Percentiles rank a stretch among this genome's conserved stretches.
Conservation (phyloP, 1,140 invertebrate genomes). For the Akabosia matsudoensis region DNA sequence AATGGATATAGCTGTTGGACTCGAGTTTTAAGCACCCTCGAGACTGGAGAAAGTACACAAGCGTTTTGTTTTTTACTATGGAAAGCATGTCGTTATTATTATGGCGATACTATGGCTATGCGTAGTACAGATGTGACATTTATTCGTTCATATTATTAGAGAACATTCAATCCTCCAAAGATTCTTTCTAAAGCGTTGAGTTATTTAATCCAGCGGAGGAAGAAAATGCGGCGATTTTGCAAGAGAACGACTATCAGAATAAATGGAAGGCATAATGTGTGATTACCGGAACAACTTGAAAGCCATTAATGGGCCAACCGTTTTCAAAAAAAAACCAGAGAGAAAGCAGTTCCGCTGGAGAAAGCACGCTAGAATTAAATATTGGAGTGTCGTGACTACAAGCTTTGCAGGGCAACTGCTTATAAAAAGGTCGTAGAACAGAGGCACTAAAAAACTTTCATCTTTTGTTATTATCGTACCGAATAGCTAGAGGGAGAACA, state of each 20-base stretch:
- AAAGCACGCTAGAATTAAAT: neutral
- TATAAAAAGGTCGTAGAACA: neutral
- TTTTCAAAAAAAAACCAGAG: neutral
- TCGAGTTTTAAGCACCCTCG: slow-evolving; percentile 4
- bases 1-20: neutral
- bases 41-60: neutral
- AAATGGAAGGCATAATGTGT: slow-evolving; percentile 25
- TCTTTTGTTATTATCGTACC: neutral
- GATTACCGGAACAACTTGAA: slow-evolving; percentile 23
- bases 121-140: no score
- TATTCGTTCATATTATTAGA: neutral
- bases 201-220: slow-evolving; percentile 22
- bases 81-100: neutral
- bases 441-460: no score
- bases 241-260: slow-evolving; percentile 23
- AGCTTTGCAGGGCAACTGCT: neutral
- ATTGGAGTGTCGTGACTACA: neutral
- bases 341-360: neutral
- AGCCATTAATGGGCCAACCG: slow-evolving; percentile 13
- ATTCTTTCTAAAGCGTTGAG: slow-evolving; percentile 15
- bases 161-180: slow-evolving; percentile 9
- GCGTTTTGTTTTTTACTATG: no score
- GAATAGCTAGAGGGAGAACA: neutral
- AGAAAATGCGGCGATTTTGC: slow-evolving; percentile 23
- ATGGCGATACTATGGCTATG: neutral